Base-by-base conservation (phyloP, 2,888 invertebrate genomes). In the Epiblema foenella region DNA sequence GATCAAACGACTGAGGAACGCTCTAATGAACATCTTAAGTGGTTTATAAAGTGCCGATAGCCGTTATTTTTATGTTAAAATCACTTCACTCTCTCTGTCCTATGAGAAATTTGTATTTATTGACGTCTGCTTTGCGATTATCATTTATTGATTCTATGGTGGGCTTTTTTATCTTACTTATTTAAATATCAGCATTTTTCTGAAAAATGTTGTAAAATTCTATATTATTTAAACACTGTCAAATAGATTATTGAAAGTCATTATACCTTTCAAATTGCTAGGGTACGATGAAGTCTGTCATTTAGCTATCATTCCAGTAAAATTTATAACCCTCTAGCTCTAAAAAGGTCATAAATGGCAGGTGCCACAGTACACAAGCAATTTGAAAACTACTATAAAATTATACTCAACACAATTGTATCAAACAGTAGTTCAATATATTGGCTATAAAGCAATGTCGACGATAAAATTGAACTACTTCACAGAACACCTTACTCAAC, bases 11-110 rank as follows among this genome's bases (percentile, higher is more conserved):
- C 85, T 82, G 83, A 84, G 85, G 84, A 86, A 87, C 85, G 83
- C 84, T 83, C 88, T 90, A 91, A 92, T 91, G 90, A 91, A 87
- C 85, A 77, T 86, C 88, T 91, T 91, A 89, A 93, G 93, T 93
- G 93, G 87, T 89, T 88, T 89, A 91, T 89, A 87, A 89, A 93
- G 91, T 91, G 93, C 83, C 84, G 86, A 88, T 86, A 85, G 89
- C 89, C 89, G 88, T 91, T 91, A 91, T 88, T 91, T 91, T 89
- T 89, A 89, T 89, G 88, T 84, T 86, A 86, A 86, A 85, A 80
- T 84, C 82, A 79, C 80, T 80, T 78, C 78, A 82, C 82, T 80
- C 81, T 83, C 82, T 81, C 81, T 78, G 79, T 81, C 83, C 81
- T 83, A 84, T 85, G 85, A 85, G 83, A 87, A 82, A 80, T 74